Conservation (phyloP, 92 coral and sea anemone genomes). For the Chrysogorgia sp. region DNA sequence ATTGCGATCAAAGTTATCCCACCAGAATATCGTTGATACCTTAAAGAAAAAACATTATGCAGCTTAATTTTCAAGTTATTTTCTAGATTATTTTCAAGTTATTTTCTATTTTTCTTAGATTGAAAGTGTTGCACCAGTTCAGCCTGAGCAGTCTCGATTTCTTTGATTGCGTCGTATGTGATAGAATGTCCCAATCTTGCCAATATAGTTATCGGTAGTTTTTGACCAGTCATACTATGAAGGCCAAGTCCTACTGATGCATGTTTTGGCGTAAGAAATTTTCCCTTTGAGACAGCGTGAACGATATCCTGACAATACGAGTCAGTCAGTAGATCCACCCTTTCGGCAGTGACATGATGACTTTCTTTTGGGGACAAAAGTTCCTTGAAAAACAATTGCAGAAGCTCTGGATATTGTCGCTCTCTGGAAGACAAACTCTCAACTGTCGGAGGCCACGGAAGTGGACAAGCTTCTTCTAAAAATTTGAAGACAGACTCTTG, state of each 20-base stretch:
- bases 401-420: background rate
- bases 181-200: background rate
- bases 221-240: slow-evolving; percentile 8
- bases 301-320: background rate
- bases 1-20: slow-evolving; percentile 27
- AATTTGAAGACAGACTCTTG: background rate
- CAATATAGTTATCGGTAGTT: background rate
- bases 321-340: background rate
- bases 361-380: background rate
- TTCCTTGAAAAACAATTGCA: background rate
- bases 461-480: background rate
- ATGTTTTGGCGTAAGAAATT: slow-evolving; percentile 12
- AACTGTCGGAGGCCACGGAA: slow-evolving; percentile 7
- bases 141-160: slow-evolving; percentile 24
- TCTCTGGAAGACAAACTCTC: background rate
- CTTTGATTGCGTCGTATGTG: slow-evolving; percentile 2
- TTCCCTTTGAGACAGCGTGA: slow-evolving; percentile 19
- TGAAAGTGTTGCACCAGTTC: slow-evolving; percentile 33
- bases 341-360: background rate
- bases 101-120: no score
- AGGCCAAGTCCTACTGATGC: slow-evolving; percentile 13
- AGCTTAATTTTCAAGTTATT: no score
- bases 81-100: no score
- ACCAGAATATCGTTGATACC: background rate
- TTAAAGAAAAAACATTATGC: background rate